phyloP scores from a whole-genome alignment of 1,140 invertebrate species.

The Eriosoma lanigerum region DNA sequence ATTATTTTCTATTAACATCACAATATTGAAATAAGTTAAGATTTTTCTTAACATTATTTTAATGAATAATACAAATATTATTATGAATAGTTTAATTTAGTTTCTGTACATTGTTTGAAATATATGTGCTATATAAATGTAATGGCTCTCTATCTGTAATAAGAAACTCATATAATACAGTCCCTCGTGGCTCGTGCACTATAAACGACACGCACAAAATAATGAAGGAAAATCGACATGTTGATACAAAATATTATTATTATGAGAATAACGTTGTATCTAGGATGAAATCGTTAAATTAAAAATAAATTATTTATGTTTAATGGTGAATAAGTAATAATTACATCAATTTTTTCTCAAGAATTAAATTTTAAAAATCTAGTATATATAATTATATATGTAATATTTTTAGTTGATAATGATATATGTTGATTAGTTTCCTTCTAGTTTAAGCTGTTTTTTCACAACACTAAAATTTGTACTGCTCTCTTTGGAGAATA shows the following conservation, averaged over 20 bases:
- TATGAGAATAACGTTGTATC: not conserved
- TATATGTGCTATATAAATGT: not conserved
- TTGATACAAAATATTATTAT: not conserved
- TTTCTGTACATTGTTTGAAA: not conserved
- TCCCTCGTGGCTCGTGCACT: not conserved
- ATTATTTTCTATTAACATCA: too few species aligned
- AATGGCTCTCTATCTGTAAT: too few species aligned
- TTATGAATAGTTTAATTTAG: not conserved
- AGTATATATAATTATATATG: not conserved
- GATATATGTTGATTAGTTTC: not conserved
- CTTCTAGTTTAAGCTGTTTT: not conserved
- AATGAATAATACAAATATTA: not conserved
- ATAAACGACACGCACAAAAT: not conserved
- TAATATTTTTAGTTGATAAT: not conserved
- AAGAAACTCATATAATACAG: not conserved
- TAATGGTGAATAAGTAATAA: too few species aligned
- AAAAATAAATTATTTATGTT: not conserved
- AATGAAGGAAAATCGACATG: not conserved
- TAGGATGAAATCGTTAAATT: constrained; percentile 20
- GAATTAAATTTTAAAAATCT: too few species aligned
- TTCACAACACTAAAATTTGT: not conserved
- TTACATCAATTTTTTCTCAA: too few species aligned
- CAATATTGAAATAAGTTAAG: too few species aligned
- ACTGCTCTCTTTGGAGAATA: not conserved
- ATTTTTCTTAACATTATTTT: too few species aligned